Base-by-base conservation (phyloP, 2,888 invertebrate genomes). In the Ormyrus thymus region DNA sequence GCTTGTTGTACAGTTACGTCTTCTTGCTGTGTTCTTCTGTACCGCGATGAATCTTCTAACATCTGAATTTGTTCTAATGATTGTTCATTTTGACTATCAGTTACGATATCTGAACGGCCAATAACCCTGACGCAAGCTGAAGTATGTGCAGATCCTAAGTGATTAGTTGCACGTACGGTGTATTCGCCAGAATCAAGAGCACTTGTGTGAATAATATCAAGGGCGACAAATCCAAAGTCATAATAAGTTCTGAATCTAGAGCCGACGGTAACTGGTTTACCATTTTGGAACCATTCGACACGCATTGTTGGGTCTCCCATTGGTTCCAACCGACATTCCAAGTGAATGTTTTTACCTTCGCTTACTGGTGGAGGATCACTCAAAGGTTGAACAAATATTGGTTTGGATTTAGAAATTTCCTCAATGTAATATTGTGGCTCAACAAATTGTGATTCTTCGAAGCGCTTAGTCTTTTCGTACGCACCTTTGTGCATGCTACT, bases 251-350 rank as follows among this genome's bases (percentile, higher is more conserved):
- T 94, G 92, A 98, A 98, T 87, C 98, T 94, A 64, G 97, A 97
- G 61, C 97, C 97, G 56, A 97, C 95, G 50, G 97, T 97, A 13
- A 96, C 94, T 8, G 96, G 93, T 86, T 94, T 94, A 48, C 97
- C 98, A 90, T 99, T 98, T 86, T 96, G 97, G 93, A 95, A 97
- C 98, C 97, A 98, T 90, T 97, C 96, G 0, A 97, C 97, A 86
- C 96, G 93, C 96, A 98, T 97, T 0, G 97, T 97, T 6, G 98
- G 98, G 90, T 98, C 98, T 59, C 97, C 97, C 95, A 97, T 97
- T 2, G 98, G 98, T 89, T 98, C 97, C 83, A 98, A 91, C 69
- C 97, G 94, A 87, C 97, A 97, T 90, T 98, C 97, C 64, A 97
- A 91, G 86, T 97, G 97, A 86, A 97, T 95, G 87, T 97, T 97